Percentiles rank a stretch among this genome's conserved stretches.
phyloP scores from a whole-genome alignment of 2,888 invertebrate genomes.

The Teinopalpus imperialis region DNA sequence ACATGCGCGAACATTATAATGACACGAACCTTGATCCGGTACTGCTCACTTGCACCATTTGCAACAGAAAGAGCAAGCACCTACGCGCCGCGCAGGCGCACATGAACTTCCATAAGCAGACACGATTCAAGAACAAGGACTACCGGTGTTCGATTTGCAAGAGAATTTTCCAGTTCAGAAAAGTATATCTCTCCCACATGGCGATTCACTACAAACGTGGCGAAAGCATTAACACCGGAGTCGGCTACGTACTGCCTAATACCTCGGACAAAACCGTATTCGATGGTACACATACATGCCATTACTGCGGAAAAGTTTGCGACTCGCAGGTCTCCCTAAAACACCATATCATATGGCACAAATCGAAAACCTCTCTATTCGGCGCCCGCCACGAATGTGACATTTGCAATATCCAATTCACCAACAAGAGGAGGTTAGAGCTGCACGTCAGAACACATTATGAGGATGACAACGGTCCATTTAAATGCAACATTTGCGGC shows the following conservation, averaged over 20 bases:
- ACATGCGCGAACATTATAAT: conserved; percentile 70
- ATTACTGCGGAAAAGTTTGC: conserved; percentile 70
- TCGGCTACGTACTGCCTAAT: conserved; percentile 46
- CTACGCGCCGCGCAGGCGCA: conserved; percentile 72
- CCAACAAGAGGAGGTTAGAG: conserved; percentile 68
- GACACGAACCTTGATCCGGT: conserved; percentile 66
- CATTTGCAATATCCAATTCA: conserved; percentile 71
- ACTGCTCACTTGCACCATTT: conserved; percentile 65
- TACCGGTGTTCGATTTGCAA: conserved; percentile 76
- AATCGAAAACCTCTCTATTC: conserved; percentile 63
- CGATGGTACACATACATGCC: conserved; percentile 64
- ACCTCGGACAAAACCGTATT: conserved; percentile 40
- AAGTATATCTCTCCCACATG: conserved; percentile 74
- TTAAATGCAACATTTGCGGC: conserved; percentile 73
- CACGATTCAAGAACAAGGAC: conserved; percentile 71
- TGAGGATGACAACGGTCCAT: conserved; percentile 77
- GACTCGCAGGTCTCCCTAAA: conserved; percentile 68
- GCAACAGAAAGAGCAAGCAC: conserved; percentile 70
- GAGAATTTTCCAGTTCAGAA: conserved; percentile 64
- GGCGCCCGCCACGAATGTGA: conserved; percentile 71
- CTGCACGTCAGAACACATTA: conserved; percentile 72
- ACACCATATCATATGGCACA: conserved; percentile 70
- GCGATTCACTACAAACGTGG: conserved; percentile 72
- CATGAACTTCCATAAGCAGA: conserved; percentile 75
- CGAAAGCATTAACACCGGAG: conserved; percentile 61